A percentile compares a stretch with the other conserved stretches of the same genome.
These are phyloP conservation scores for Anhinga rufa DNA, from an alignment of 2,113 vertebrate genomes.

Conservation along the genomic window DNA sequence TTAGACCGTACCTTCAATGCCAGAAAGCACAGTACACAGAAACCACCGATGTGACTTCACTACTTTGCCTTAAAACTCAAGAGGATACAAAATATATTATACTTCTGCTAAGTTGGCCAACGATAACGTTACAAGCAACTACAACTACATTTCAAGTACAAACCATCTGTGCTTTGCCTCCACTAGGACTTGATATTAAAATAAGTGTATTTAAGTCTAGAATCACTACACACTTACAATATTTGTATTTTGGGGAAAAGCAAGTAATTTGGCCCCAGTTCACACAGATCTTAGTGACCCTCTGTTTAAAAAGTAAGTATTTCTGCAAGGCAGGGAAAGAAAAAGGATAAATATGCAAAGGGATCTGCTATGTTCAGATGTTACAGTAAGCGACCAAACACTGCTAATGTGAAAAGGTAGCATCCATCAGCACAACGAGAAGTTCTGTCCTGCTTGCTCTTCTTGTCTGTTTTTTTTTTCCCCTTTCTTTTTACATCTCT, in stretches of 20 bases:
- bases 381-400: neutral
- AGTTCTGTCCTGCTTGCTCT: neutral
- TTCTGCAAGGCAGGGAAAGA: no score
- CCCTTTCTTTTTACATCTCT: neutral
- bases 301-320: neutral
- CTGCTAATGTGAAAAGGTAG: neutral
- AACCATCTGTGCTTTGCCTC: neutral
- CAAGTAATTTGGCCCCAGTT: neutral
- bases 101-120: neutral
- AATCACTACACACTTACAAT: neutral
- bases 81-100: neutral
- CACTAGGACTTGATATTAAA: neutral
- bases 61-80: neutral
- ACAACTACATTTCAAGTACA: neutral
- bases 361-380: neutral
- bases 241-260: neutral
- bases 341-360: neutral
- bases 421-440: neutral
- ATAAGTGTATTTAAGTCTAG: neutral
- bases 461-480: neutral
- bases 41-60: neutral
- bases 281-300: neutral
- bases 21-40: neutral
- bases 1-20: neutral
- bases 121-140: neutral